Conservation (phyloP, 2,888 invertebrate genomes). For the Cecidostiba fungosa region DNA sequence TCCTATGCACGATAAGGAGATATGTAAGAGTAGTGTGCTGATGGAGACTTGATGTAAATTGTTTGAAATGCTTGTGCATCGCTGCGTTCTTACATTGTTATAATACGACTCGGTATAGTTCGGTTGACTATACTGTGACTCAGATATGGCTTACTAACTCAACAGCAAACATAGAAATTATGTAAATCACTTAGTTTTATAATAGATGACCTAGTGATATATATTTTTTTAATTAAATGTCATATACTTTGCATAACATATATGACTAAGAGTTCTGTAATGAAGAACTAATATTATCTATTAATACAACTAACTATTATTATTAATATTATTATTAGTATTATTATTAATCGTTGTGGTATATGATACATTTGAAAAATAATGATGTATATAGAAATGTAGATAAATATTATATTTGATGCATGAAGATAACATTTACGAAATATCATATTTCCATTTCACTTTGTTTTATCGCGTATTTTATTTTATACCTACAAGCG, state of each 20-base stretch:
- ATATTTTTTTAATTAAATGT: neutral
- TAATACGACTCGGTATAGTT: neutral
- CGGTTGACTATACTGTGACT: neutral
- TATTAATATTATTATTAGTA: no score
- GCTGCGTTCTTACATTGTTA: neutral
- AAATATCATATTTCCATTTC: no score
- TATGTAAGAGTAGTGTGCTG: neutral
- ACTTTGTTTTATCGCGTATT: no score
- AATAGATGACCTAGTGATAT: neutral
- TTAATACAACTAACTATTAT: no score
- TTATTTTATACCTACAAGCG: no score
- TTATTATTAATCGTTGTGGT: no score
- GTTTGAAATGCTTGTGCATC: neutral
- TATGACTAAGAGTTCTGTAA: no score
- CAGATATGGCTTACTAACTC: neutral
- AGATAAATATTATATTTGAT: no score
- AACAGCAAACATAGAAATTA: neutral
- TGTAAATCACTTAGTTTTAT: neutral
- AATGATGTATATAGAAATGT: no score
- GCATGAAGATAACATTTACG: no score
- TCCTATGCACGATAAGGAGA: neutral
- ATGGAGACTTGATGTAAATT: neutral
- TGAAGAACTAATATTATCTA: no score
- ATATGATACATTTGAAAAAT: no score
- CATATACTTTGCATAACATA: neutral